These are phyloP conservation scores for Danio jaintianensis DNA, from an alignment of 2,797 vertebrate genomes.

Conservation along the genomic window DNA sequence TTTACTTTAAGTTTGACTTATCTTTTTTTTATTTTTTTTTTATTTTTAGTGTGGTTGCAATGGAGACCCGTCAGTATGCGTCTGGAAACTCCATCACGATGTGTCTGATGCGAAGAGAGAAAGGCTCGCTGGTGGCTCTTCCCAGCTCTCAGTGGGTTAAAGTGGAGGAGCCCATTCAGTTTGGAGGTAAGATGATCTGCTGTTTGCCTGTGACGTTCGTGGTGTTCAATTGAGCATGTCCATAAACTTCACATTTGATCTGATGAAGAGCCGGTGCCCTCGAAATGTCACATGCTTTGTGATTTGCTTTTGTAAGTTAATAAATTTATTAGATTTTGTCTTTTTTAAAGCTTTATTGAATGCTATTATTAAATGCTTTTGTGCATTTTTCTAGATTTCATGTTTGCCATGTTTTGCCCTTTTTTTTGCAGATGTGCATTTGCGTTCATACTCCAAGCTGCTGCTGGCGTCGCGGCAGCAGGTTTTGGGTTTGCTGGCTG, in stretches of 20 bases:
- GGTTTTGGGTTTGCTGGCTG: constrained; percentile 85
- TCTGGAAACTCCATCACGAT: constrained; percentile 93
- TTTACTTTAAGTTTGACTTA: too few relatives aligned
- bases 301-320: too few relatives aligned
- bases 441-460: constrained; percentile 93
- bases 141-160: constrained; percentile 94
- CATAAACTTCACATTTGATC: not conserved
- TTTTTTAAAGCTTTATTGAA: too few relatives aligned
- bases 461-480: constrained; percentile 90
- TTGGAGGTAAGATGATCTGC: constrained; percentile 81
- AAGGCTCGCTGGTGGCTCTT: constrained; percentile 92
- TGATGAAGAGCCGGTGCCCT: too few relatives aligned
- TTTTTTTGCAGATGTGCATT: constrained; percentile 80
- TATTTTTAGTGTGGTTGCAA: constrained; percentile 90
- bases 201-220: constrained; percentile 52
- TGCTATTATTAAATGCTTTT: too few relatives aligned
- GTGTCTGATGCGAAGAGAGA: constrained; percentile 95
- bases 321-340: too few relatives aligned
- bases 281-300: too few relatives aligned
- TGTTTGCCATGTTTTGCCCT: not conserved
- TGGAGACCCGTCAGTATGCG: constrained; percentile 91
- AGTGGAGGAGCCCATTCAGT: constrained; percentile 90
- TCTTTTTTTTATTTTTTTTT: not conserved
- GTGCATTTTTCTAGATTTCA: not conserved
- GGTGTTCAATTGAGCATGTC: not conserved